These are phyloP conservation scores for Parazoanthus atlanticus DNA, from an alignment of 92 coral and sea anemone species.

Conservation along the genomic window DNA sequence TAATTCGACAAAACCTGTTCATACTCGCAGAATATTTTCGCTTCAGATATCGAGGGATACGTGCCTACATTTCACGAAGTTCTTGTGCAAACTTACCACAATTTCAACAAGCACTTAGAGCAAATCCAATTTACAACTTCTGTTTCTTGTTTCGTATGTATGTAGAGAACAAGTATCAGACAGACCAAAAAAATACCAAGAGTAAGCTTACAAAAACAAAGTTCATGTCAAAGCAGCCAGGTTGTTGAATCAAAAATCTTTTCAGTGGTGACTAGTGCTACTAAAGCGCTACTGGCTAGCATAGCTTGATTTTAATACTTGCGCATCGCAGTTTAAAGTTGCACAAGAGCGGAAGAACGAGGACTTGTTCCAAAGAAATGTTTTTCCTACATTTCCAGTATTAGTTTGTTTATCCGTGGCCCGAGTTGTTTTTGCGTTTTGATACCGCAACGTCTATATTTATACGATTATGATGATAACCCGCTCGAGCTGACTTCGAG, in stretches of 20 bases:
- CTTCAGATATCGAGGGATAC: not conserved
- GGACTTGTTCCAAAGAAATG: not conserved
- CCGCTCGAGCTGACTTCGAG: not conserved
- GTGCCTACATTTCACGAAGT: too few relatives aligned
- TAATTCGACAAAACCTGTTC: not conserved
- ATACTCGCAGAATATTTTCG: not conserved
- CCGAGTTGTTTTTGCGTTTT: not conserved
- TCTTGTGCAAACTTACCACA: too few relatives aligned
- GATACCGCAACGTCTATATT: not conserved
- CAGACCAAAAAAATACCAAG: not conserved
- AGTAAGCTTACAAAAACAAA: not conserved
- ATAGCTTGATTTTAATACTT: not conserved
- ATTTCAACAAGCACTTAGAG: too few relatives aligned
- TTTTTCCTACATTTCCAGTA: not conserved
- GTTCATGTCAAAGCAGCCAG: not conserved
- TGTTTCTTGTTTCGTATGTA: not conserved
- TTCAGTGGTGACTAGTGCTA: not conserved
- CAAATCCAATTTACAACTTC: too few relatives aligned
- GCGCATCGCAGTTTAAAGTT: not conserved
- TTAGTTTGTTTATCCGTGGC: not conserved
- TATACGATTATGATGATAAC: not conserved
- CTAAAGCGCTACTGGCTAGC: not conserved
- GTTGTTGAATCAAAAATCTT: not conserved
- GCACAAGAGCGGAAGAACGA: not conserved
- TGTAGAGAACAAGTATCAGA: not conserved